A percentile compares a stretch with the other conserved stretches of the same genome.
These are phyloP conservation scores for Mesocentrotus franciscanus DNA, from an alignment of 53 echinoderm and acorn worm species.

Conservation along the genomic window DNA sequence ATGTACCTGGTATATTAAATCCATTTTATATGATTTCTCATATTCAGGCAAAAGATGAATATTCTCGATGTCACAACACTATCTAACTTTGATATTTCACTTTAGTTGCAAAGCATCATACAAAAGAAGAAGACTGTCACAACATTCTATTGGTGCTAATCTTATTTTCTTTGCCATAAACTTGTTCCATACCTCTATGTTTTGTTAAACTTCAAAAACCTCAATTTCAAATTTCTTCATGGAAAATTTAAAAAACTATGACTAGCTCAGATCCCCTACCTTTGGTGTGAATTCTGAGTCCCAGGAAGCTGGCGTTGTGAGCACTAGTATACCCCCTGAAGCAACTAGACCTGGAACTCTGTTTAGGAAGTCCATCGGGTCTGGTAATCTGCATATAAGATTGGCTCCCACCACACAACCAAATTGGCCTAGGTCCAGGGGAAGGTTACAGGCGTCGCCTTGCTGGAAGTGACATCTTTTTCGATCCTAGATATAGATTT, in stretches of 20 bases:
- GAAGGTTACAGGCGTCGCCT: constrained; percentile 94
- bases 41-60: too few relatives aligned
- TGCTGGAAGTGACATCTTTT: constrained; percentile 85
- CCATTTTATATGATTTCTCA: too few relatives aligned
- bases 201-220: not conserved
- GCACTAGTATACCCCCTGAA: constrained; percentile 86
- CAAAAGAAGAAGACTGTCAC: too few relatives aligned
- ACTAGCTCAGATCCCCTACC: constrained; percentile 56
- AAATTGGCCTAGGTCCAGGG: constrained; percentile 93
- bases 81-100: too few relatives aligned
- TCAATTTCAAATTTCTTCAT: too few relatives aligned
- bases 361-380: constrained; percentile 89
- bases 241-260: not conserved
- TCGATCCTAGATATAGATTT: constrained; percentile 71
- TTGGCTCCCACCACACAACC: constrained; percentile 94
- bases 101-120: too few relatives aligned
- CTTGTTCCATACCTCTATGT: not conserved
- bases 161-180: not conserved
- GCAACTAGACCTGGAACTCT: constrained; percentile 88
- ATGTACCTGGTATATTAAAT: too few relatives aligned
- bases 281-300: constrained; percentile 85
- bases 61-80: too few relatives aligned
- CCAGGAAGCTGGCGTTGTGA: constrained; percentile 93
- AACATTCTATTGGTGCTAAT: not conserved
- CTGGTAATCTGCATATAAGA: constrained; percentile 88